phyloP scores from a whole-genome alignment of 1,140 invertebrate species.

The Drosophila guanche region DNA sequence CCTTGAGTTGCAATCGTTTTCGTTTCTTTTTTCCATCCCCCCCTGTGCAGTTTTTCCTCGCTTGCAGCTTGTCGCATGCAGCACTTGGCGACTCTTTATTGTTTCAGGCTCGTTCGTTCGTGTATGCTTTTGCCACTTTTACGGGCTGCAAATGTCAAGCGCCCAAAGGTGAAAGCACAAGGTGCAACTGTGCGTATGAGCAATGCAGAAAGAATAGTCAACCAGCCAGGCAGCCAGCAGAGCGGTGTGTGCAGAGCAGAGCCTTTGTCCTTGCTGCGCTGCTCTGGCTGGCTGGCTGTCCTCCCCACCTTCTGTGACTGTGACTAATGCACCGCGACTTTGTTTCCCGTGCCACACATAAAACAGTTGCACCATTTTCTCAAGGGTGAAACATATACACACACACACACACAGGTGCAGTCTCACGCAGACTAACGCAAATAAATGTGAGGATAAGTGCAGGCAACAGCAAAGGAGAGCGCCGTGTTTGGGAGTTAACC shows the following conservation, averaged over 20 bases:
- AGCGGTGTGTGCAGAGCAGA: not conserved
- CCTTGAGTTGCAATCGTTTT: constrained; percentile 22
- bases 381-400: constrained; percentile 49
- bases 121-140: constrained; percentile 49
- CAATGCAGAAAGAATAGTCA: constrained; percentile 41
- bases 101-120: constrained; percentile 20
- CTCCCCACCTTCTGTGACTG: constrained; percentile 33
- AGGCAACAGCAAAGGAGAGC: too few relatives aligned
- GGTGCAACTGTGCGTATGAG: constrained; percentile 74
- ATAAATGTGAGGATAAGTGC: constrained; percentile 20
- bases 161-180: constrained; percentile 41
- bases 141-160: constrained; percentile 56
- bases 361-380: constrained; percentile 50
- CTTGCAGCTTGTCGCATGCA: constrained; percentile 2
- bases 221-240: not conserved
- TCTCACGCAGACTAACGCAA: constrained; percentile 16
- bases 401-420: constrained; percentile 9
- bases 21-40: not conserved
- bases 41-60: not conserved
- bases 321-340: constrained; percentile 70
- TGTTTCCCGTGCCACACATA: constrained; percentile 34
- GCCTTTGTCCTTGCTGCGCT: constrained; percentile 52
- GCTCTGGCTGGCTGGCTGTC: too few relatives aligned
- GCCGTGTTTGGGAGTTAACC: too few relatives aligned
- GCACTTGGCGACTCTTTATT: constrained; percentile 34